Evolutionary conservation across 2,888 invertebrate species (phyloP).

Genomic region (Ditylenchus weischeri): DNA sequence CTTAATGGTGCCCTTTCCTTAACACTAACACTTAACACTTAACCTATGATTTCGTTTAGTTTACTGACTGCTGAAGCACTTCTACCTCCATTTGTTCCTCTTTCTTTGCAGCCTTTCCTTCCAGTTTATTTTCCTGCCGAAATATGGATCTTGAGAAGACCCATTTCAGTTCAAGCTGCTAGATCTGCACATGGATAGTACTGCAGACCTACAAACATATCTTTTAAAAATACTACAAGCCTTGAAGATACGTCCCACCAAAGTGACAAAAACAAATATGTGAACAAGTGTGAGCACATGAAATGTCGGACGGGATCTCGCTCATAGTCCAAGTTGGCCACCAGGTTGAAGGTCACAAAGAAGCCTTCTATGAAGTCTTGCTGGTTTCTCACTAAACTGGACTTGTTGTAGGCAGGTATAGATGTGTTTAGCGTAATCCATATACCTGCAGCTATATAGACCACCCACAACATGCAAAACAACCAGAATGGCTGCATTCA

Average conservation of each 20-base stretch:
- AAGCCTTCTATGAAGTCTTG: slow-evolving; percentile 56
- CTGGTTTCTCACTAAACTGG: slow-evolving; percentile 39
- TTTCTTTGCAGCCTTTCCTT: slow-evolving; percentile 42
- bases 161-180: slow-evolving; percentile 57
- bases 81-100: slow-evolving; percentile 48
- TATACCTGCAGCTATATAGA: slow-evolving; percentile 52
- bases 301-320: slow-evolving; percentile 54
- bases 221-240: not conserved
- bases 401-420: slow-evolving; percentile 1
- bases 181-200: slow-evolving; percentile 58
- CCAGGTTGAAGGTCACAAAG: slow-evolving; percentile 58
- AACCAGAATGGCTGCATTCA: slow-evolving; percentile 57
- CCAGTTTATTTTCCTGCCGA: slow-evolving; percentile 57
- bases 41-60: too few species aligned
- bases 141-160: slow-evolving; percentile 32
- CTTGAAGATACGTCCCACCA: slow-evolving; percentile 35
- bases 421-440: not conserved
- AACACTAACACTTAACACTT: too few species aligned
- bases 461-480: slow-evolving; percentile 55
- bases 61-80: too few species aligned
- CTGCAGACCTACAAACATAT: slow-evolving; percentile 45
- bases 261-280: slow-evolving; percentile 57
- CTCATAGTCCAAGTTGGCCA: slow-evolving; percentile 59
- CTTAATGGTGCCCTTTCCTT: too few species aligned
- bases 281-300: slow-evolving; percentile 54